phyloP scores from a whole-genome alignment of 2,888 invertebrate genomes.

The Brachylomia viminalis region DNA sequence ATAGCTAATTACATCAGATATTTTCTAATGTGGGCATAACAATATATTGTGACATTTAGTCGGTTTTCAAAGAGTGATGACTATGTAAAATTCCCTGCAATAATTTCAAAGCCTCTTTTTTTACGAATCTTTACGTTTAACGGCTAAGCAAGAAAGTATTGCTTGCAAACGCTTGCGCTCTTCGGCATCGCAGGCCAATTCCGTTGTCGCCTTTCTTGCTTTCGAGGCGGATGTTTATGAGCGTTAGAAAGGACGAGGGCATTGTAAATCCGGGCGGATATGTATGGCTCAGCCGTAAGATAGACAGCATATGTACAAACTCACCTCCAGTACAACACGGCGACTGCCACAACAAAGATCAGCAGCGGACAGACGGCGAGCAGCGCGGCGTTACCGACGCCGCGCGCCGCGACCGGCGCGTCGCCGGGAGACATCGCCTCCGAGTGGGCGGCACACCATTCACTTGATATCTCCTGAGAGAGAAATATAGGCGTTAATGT shows the following conservation, averaged over 20 bases:
- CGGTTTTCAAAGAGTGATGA: not conserved
- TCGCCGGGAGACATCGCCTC: constrained; percentile 80
- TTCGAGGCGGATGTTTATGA: not conserved
- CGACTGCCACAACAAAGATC: constrained; percentile 78
- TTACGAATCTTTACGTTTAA: too few species aligned
- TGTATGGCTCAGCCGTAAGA: not conserved
- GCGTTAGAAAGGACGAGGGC: not conserved
- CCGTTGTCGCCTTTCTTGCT: not conserved
- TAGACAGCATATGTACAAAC: not conserved
- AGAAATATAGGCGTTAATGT: not conserved
- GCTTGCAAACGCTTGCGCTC: not conserved
- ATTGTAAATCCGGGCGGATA: not conserved
- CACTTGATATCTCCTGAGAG: constrained; percentile 82
- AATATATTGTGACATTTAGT: not conserved
- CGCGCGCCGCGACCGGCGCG: constrained; percentile 60
- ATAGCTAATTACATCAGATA: not conserved
- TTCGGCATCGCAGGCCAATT: not conserved
- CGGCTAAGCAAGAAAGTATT: too few species aligned
- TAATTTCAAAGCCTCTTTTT: too few species aligned
- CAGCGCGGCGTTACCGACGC: constrained; percentile 77
- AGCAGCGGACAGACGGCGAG: constrained; percentile 79
- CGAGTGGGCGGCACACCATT: constrained; percentile 80
- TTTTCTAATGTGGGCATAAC: not conserved
- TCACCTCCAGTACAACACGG: constrained; percentile 83
- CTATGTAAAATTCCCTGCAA: not conserved